Evolutionary conservation across 2,113 vertebrate species (phyloP).

Genomic region (Spea bombifrons): DNA sequence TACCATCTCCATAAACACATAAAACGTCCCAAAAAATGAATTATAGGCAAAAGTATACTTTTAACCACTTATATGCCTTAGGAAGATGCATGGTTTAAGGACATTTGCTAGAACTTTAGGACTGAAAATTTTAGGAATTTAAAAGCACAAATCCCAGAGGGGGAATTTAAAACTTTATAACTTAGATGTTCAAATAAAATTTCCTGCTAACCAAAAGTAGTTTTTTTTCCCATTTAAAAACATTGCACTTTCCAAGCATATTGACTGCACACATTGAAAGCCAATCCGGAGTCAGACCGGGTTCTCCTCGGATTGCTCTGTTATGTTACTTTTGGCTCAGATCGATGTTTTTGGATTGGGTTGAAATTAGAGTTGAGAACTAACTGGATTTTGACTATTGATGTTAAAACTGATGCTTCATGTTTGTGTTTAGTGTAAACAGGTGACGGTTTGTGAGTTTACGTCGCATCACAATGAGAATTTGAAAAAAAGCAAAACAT

Average conservation of each 20-base stretch:
- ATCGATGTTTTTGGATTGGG: constrained; percentile 13
- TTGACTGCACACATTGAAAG: neutral
- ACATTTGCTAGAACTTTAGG: too few relatives aligned
- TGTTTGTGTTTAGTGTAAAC: constrained; percentile 33
- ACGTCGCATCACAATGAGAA: constrained; percentile 11
- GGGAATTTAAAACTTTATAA: too few relatives aligned
- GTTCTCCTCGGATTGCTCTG: neutral
- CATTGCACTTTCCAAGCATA: neutral
- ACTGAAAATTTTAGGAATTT: too few relatives aligned
- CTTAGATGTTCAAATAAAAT: too few relatives aligned
- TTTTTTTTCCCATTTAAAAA: neutral
- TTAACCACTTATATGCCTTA: too few relatives aligned
- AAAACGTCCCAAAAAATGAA: too few relatives aligned
- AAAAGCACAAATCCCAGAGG: too few relatives aligned
- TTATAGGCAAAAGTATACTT: too few relatives aligned
- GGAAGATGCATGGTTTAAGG: too few relatives aligned
- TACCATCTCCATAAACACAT: too few relatives aligned
- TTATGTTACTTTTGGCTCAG: constrained; percentile 35
- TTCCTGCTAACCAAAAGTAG: too few relatives aligned
- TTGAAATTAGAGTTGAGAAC: constrained; percentile 5
- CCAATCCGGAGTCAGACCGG: neutral
- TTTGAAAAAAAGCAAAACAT: constrained; percentile 35
- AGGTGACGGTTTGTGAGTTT: constrained; percentile 12
- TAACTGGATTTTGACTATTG: constrained; percentile 35
- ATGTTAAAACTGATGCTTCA: constrained; percentile 24